These are phyloP conservation scores for Oncopodura yosiiana DNA, from an alignment of 1,140 invertebrate species.

Conservation along the genomic window DNA sequence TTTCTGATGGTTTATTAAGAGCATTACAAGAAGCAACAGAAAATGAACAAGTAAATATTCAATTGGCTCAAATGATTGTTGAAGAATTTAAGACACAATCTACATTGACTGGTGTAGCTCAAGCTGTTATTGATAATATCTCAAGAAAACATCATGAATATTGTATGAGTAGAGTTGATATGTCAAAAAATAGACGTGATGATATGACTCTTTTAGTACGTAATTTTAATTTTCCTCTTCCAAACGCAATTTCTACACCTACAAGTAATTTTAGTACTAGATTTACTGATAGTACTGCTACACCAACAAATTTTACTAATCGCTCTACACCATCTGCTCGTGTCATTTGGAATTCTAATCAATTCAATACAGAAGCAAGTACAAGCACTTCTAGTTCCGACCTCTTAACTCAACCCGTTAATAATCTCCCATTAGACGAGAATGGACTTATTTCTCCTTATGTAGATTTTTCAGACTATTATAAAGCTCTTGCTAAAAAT, in stretches of 20 bases:
- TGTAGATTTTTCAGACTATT: slow-evolving; percentile 76
- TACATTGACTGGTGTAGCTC: slow-evolving; percentile 69
- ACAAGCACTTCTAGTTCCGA: slow-evolving; percentile 34
- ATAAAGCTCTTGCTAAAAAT: slow-evolving; percentile 54
- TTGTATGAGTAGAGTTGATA: slow-evolving; percentile 51
- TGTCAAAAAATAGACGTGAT: slow-evolving; percentile 48
- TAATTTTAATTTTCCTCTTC: slow-evolving; percentile 73
- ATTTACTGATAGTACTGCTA: slow-evolving; percentile 4
- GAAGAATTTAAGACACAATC: slow-evolving; percentile 70
- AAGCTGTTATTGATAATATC: slow-evolving; percentile 76
- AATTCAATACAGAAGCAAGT: slow-evolving; percentile 3
- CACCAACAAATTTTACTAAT: slow-evolving; percentile 3
- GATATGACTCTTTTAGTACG: slow-evolving; percentile 75
- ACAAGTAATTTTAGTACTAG: background rate
- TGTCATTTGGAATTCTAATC: background rate
- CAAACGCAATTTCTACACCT: slow-evolving; percentile 44
- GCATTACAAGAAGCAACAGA: slow-evolving; percentile 69
- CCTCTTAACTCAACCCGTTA: slow-evolving; percentile 9
- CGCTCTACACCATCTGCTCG: slow-evolving; percentile 1
- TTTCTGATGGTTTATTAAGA: slow-evolving; percentile 75
- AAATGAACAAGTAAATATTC: slow-evolving; percentile 67
- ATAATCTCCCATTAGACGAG: slow-evolving; percentile 42
- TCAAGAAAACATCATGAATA: slow-evolving; percentile 72
- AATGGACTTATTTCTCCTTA: slow-evolving; percentile 65
- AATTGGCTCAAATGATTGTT: slow-evolving; percentile 65